Base-by-base conservation (phyloP, 2,797 vertebrate genomes). In the Neosilurus hyrtlii region DNA sequence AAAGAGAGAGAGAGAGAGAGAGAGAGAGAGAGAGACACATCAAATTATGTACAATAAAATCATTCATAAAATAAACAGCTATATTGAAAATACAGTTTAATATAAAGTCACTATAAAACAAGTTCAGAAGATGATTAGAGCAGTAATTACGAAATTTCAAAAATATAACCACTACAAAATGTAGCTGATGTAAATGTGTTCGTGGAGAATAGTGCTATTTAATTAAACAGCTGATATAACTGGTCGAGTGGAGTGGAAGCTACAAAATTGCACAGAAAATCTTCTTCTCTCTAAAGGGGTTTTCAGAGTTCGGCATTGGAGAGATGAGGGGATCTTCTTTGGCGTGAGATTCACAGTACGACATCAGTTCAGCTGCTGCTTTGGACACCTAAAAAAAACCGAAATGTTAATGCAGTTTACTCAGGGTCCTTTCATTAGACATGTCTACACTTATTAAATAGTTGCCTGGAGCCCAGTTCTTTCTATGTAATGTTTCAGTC, bases 251-350 rank as follows among this genome's bases (percentile, higher is more conserved):
- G 61, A 66, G 66, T 49, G 37, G 37, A 51, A 85, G 35, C 78
- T 88, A 89, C 81, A 89, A 82, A 88, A 95, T 91, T 26, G 86
- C 87, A 88, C 94, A 95, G 89, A 95, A 94, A 35, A 95, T 82
- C 87, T 95, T 95, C 88, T 95, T 95, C 89, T 95, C 95, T 80
- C 94, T 86, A 71, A 95, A 95, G 0, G 94, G 94, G 85, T 95
- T 95, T 87, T 95, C 94, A 1, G 94, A 92, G 20, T 94, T 93
- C 37, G 92, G 88, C 0, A 93, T 74, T 0, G 93, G 91, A 4
- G 91, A 89, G 86, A 95, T 90, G 89, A 97, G 90, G 0, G 96
- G 96, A 88, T 97, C 96, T 15, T 96, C 96, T 89, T 96, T 96
- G 79, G 95, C 95, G 0, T 96, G 95, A 20, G 92, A 82, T 88